Percentiles rank a stretch among this genome's conserved stretches.
Evolutionary conservation across 2,888 invertebrate species (phyloP).

Genomic region (Amitus sp.): DNA sequence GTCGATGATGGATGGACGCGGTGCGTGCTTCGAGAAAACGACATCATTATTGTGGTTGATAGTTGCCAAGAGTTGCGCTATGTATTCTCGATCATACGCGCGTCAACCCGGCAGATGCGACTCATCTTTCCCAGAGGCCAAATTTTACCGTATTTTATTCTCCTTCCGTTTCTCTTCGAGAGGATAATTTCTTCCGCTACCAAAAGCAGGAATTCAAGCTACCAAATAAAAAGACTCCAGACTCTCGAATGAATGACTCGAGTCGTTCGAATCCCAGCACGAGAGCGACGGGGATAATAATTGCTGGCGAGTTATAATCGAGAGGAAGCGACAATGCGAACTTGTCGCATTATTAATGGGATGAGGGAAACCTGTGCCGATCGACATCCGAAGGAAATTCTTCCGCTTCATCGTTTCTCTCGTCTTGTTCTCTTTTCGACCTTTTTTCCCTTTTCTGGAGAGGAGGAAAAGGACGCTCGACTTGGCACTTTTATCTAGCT

Average conservation of each 20-base stretch:
- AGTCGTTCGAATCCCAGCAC: neutral
- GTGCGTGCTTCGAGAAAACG: slow-evolving; percentile 42
- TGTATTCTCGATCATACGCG: slow-evolving; percentile 49
- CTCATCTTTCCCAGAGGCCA: slow-evolving; percentile 11
- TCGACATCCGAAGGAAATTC: neutral
- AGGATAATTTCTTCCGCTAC: neutral
- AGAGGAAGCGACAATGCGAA: slow-evolving; percentile 7
- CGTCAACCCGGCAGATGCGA: slow-evolving; percentile 35
- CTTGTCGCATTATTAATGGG: slow-evolving; percentile 1
- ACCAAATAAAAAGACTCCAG: neutral
- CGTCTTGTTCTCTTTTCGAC: too few species aligned
- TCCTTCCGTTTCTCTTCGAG: too few species aligned
- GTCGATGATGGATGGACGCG: slow-evolving; percentile 61
- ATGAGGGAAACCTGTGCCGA: slow-evolving; percentile 6
- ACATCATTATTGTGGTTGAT: slow-evolving; percentile 50
- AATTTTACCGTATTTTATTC: slow-evolving; percentile 2
- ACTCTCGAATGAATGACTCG: neutral
- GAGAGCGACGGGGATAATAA: neutral
- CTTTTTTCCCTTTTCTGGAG: neutral
- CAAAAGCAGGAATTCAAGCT: neutral
- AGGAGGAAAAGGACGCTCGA: slow-evolving; percentile 1
- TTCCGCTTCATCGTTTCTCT: neutral
- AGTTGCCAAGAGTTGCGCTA: slow-evolving; percentile 48
- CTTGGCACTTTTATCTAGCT: slow-evolving; percentile 11
- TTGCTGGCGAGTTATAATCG: slow-evolving; percentile 2